Percentiles rank a stretch among this genome's conserved stretches.
phyloP scores from a whole-genome alignment of 2,113 vertebrate species.

The Mormyrus iriodes region DNA sequence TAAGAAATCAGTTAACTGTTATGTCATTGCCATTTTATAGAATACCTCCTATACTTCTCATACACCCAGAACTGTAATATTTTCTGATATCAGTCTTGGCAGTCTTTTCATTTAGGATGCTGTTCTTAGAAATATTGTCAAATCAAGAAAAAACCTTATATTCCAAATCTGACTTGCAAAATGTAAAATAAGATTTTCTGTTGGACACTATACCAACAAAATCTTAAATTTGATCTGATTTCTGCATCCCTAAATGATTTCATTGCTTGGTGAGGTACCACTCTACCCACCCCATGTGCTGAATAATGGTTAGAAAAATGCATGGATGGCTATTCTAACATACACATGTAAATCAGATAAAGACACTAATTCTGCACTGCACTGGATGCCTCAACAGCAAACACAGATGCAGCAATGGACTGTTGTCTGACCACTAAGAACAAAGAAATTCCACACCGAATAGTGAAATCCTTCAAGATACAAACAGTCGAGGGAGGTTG shows the following conservation, averaged over 20 bases:
- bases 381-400: background rate
- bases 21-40: background rate
- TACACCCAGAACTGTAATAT: background rate
- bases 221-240: background rate
- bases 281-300: background rate
- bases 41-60: background rate
- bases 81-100: background rate
- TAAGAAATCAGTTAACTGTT: background rate
- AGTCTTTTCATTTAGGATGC: background rate
- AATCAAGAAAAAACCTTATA: background rate
- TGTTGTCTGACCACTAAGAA: conserved; percentile 11
- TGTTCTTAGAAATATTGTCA: background rate
- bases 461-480: background rate
- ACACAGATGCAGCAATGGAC: background rate
- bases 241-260: background rate
- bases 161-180: background rate
- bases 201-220: background rate
- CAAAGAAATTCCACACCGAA: background rate
- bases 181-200: background rate
- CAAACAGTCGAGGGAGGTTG: background rate
- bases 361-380: background rate
- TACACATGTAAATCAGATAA: background rate
- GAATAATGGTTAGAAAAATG: background rate
- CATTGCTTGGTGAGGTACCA: background rate
- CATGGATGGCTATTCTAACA: background rate